Conservation (phyloP, 2,888 invertebrate genomes). For the Silvanus unidentatus region DNA sequence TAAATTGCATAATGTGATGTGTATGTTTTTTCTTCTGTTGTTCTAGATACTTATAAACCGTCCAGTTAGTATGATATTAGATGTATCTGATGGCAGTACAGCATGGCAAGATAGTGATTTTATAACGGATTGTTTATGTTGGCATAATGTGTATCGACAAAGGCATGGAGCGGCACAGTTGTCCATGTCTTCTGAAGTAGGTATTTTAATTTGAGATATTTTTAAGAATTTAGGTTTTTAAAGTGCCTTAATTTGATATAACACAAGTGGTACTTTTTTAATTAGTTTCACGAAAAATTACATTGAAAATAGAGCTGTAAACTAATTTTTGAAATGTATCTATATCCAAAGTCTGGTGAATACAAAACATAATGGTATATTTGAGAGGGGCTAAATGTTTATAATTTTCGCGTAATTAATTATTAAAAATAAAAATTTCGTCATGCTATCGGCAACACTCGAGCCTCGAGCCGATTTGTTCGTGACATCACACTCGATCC, state of each 20-base stretch:
- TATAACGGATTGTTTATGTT: conserved; percentile 72
- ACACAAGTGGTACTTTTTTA: conserved; percentile 4
- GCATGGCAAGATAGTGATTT: conserved; percentile 78
- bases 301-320: no score
- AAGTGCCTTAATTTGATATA: background rate
- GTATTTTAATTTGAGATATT: no score
- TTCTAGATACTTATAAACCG: conserved; percentile 59
- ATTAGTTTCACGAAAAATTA: background rate
- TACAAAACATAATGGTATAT: no score
- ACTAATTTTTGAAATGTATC: no score
- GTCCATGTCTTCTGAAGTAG: conserved; percentile 70
- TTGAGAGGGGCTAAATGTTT: no score
- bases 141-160: conserved; percentile 78
- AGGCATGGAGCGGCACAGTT: conserved; percentile 68
- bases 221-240: no score
- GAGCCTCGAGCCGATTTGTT: no score
- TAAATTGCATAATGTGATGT: no score
- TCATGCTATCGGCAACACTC: no score
- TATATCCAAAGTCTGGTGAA: no score
- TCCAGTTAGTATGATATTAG: conserved; percentile 66
- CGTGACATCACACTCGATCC: no score
- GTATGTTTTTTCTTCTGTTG: conserved; percentile 11
- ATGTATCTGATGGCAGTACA: conserved; percentile 64
- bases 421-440: background rate
- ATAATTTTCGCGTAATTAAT: no score